These are phyloP conservation scores for Nymphalis io DNA, from an alignment of 1,140 invertebrate species.

Conservation along the genomic window DNA sequence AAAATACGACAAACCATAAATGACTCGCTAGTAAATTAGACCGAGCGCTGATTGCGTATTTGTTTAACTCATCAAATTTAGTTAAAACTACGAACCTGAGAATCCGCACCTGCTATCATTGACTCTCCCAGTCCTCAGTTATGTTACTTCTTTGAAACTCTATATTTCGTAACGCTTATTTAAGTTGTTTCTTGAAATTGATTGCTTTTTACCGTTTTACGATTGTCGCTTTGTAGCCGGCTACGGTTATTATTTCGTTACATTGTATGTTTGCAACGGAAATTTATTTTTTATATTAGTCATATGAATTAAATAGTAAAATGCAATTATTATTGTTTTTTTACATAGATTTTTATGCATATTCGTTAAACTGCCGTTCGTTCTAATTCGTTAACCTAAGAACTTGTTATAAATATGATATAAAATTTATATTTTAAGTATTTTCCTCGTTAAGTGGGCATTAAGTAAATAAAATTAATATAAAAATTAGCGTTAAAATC, in stretches of 20 bases:
- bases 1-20: not conserved
- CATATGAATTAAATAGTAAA: not conserved
- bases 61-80: slow-evolving; percentile 68
- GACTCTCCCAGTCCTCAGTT: slow-evolving; percentile 43
- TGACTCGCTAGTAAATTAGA: slow-evolving; percentile 27
- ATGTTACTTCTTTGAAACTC: slow-evolving; percentile 40
- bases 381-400: too few relatives aligned
- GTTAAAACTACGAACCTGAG: slow-evolving; percentile 57
- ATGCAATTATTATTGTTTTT: too few relatives aligned
- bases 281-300: not conserved
- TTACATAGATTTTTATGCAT: too few relatives aligned
- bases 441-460: too few relatives aligned
- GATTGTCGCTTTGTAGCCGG: not conserved
- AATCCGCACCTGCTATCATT: slow-evolving; percentile 52
- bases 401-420: too few relatives aligned
- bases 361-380: too few relatives aligned
- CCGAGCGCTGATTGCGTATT: slow-evolving; percentile 41
- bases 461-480: too few relatives aligned
- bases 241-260: not conserved
- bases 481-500: too few relatives aligned
- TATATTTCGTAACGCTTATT: slow-evolving; percentile 29
- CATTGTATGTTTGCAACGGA: not conserved
- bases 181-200: slow-evolving; percentile 34
- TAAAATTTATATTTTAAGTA: too few relatives aligned
- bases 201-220: slow-evolving; percentile 25